phyloP scores from a whole-genome alignment of 2,888 invertebrate species.

The Chouioia cunea region DNA sequence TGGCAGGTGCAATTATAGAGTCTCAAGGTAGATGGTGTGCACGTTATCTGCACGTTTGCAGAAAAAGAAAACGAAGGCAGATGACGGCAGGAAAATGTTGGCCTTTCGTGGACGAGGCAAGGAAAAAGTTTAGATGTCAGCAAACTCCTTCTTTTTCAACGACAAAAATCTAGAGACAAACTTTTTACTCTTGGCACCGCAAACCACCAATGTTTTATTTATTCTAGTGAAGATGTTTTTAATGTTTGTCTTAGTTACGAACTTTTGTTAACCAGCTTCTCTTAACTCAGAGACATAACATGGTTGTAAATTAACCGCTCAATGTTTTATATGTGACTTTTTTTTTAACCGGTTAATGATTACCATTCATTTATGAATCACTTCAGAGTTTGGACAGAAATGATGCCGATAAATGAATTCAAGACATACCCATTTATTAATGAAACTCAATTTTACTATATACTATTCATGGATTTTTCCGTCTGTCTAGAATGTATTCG shows the following conservation, averaged over 20 bases:
- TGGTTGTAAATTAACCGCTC: too few species aligned
- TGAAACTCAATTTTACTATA: too few species aligned
- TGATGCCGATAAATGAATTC: too few species aligned
- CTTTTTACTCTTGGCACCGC: slow-evolving; percentile 6
- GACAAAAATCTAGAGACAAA: slow-evolving; percentile 23
- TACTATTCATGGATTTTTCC: too few species aligned
- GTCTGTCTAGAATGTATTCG: too few species aligned
- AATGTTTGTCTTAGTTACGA: background rate
- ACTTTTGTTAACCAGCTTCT: too few species aligned
- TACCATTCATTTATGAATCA: too few species aligned
- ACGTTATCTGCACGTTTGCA: background rate
- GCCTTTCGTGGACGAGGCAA: background rate
- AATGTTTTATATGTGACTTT: too few species aligned
- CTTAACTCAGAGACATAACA: too few species aligned
- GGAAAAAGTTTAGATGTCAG: slow-evolving; percentile 28
- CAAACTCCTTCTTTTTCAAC: slow-evolving; percentile 7
- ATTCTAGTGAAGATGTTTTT: slow-evolving; percentile 13
- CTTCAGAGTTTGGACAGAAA: too few species aligned
- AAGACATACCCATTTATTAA: too few species aligned
- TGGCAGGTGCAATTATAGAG: slow-evolving; percentile 24
- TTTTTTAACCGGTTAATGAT: too few species aligned
- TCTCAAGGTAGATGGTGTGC: background rate
- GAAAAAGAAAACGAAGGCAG: background rate
- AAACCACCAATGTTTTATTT: slow-evolving; percentile 16
- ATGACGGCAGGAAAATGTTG: slow-evolving; percentile 11